Percentiles rank a stretch among this genome's conserved stretches.
Evolutionary conservation across 1,140 invertebrate species (phyloP).

Genomic region (Macrostomum lignano): DNA sequence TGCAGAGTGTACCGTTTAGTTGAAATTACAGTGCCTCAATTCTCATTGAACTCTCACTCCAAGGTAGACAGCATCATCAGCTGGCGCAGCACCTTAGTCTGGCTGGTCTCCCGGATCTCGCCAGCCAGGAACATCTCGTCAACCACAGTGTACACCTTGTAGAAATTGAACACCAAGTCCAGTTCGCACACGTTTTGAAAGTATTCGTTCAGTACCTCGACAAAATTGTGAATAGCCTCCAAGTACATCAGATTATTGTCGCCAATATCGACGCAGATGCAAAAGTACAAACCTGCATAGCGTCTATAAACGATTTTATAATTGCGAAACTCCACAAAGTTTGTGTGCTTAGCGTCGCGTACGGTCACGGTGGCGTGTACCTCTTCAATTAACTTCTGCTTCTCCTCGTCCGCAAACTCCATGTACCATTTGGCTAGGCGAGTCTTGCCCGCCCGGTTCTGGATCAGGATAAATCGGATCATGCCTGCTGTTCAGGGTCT

Average conservation of each 20-base stretch:
- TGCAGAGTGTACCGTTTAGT: too few species aligned
- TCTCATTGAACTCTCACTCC: too few species aligned
- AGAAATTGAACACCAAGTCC: constrained; percentile 97
- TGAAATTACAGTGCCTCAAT: too few species aligned
- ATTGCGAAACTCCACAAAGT: constrained; percentile 96
- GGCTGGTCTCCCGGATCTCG: constrained; percentile 91
- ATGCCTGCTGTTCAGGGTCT: too few species aligned
- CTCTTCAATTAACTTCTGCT: constrained; percentile 97
- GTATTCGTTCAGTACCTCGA: constrained; percentile 96
- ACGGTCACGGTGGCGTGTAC: constrained; percentile 97
- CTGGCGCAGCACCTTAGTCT: constrained; percentile 97
- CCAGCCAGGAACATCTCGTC: constrained; percentile 99
- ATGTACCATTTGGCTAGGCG: constrained; percentile 98
- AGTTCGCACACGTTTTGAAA: constrained; percentile 99
- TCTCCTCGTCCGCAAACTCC: constrained; percentile 99
- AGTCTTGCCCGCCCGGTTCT: constrained; percentile 97
- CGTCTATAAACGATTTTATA: constrained; percentile 96
- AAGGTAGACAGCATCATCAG: too few species aligned
- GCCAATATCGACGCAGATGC: constrained; percentile 94
- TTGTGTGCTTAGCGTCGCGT: constrained; percentile 93
- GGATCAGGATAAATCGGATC: constrained; percentile 98
- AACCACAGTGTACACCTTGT: constrained; percentile 90
- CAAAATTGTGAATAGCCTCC: constrained; percentile 98
- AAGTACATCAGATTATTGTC: constrained; percentile 95
- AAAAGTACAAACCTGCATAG: constrained; percentile 95